These are phyloP conservation scores for Eufriesea mexicana DNA, from an alignment of 1,140 invertebrate genomes.

Conservation along the genomic window DNA sequence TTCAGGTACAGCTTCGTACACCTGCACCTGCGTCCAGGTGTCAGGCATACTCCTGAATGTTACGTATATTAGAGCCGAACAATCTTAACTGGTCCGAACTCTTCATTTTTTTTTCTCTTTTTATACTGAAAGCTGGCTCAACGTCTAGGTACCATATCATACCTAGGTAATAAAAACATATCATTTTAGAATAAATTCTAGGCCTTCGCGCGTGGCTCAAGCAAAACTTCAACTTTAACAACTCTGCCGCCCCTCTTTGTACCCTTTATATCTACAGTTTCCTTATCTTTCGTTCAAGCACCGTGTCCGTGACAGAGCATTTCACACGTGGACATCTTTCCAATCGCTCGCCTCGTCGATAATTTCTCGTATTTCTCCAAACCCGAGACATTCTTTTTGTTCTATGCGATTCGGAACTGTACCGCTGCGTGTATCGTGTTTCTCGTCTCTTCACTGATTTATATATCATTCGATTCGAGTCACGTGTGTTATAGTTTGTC, in stretches of 20 bases:
- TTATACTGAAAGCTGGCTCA: background rate
- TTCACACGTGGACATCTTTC: background rate
- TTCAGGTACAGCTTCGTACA: constrained; percentile 16
- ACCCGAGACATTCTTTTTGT: background rate
- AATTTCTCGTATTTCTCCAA: background rate
- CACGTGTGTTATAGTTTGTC: background rate
- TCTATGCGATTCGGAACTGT: background rate
- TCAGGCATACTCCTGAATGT: background rate
- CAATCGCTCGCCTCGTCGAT: background rate
- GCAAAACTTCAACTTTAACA: constrained; percentile 36
- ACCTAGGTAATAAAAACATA: constrained; percentile 44
- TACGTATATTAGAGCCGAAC: constrained; percentile 22
- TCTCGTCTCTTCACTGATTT: background rate
- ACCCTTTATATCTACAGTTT: constrained; percentile 3
- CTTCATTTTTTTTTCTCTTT: background rate
- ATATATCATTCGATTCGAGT: background rate
- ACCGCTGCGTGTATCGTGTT: background rate
- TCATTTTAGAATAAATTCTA: constrained; percentile 44
- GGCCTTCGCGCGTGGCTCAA: constrained; percentile 37
- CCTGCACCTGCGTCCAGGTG: background rate
- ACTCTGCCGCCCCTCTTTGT: background rate
- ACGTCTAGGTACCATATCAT: background rate
- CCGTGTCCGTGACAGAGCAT: constrained; percentile 1
- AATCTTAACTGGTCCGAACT: background rate
- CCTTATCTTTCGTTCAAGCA: background rate